Evolutionary conservation across 2,113 vertebrate species (phyloP).

Genomic region (Callorhinus ursinus): DNA sequence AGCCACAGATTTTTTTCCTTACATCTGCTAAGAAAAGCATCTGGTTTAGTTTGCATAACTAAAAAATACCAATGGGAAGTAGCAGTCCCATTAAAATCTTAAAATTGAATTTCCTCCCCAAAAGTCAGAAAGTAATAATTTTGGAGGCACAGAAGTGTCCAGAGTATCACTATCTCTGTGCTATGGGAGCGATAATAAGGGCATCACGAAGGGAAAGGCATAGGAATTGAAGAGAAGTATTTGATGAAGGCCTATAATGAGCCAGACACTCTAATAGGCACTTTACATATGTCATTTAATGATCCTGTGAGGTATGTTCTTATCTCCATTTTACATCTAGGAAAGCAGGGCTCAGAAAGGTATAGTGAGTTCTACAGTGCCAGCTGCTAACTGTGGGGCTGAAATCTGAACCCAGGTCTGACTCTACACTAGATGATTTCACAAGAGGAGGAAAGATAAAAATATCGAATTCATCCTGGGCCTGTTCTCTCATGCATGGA

Average conservation of each 20-base stretch:
- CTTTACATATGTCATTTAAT: neutral
- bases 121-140: neutral
- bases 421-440: neutral
- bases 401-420: neutral
- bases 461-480: neutral
- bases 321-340: neutral
- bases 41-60: neutral
- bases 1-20: neutral
- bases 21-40: neutral
- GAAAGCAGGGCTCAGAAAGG: neutral
- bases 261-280: neutral
- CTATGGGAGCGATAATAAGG: neutral
- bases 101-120: constrained; percentile 3
- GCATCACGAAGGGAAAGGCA: neutral
- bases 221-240: neutral
- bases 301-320: neutral
- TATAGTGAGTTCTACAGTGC: neutral
- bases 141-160: neutral
- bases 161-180: neutral
- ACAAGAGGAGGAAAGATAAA: neutral
- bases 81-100: neutral
- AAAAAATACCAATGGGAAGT: constrained; percentile 1
- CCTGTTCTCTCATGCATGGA: neutral
- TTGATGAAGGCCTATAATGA: neutral
- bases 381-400: neutral